Conservation (phyloP, 2,888 invertebrate genomes). For the Rotaria macrura region DNA sequence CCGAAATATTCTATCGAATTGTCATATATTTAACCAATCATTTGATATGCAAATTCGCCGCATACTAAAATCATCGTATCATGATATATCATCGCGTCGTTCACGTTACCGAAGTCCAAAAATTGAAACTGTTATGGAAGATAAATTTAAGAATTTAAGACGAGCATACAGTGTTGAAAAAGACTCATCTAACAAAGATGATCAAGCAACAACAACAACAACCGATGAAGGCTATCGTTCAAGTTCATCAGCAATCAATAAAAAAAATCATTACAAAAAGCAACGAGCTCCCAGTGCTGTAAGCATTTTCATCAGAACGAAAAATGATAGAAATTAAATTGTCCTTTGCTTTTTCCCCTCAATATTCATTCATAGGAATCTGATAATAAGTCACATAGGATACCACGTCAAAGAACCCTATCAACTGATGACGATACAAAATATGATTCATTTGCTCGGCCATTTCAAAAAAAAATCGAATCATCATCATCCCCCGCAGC, state of each 20-base stretch:
- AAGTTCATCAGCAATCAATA: neutral
- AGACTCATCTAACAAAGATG: neutral
- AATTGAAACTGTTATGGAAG: neutral
- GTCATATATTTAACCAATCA: neutral
- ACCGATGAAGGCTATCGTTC: neutral
- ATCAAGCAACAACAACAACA: neutral
- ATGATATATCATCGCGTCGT: neutral
- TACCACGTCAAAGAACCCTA: neutral
- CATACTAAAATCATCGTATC: neutral
- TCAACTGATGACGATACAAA: neutral
- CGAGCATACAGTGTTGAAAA: neutral
- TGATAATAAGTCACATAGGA: neutral
- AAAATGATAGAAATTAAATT: too few relatives aligned
- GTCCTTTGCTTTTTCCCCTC: too few relatives aligned
- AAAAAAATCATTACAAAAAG: too few relatives aligned
- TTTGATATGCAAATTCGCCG: constrained; percentile 17
- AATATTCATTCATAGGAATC: neutral
- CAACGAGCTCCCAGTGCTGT: neutral
- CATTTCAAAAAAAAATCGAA: neutral
- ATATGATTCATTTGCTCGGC: neutral
- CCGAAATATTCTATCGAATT: neutral
- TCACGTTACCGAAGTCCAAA: neutral
- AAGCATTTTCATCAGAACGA: neutral
- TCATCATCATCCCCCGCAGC: neutral
- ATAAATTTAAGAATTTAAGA: neutral